Conservation (phyloP, 2,797 vertebrate genomes). For the Sitta carolinensis region DNA sequence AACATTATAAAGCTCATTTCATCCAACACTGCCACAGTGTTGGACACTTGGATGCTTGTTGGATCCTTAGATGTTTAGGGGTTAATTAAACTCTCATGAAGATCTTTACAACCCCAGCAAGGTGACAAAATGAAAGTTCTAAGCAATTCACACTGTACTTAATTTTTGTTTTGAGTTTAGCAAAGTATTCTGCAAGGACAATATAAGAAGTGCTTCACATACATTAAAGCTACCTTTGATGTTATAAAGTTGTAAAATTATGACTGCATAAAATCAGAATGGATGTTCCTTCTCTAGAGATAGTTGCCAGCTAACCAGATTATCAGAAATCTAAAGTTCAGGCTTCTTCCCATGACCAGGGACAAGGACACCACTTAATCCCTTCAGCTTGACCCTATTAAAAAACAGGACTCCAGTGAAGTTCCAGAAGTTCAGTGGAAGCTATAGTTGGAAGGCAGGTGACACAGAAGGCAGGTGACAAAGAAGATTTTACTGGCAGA, state of each 20-base stretch:
- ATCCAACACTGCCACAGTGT: neutral
- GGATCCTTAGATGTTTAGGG: neutral
- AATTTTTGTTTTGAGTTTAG: neutral
- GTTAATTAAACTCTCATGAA: neutral
- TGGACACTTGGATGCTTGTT: too few species aligned
- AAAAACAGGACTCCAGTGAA: neutral
- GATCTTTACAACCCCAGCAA: neutral
- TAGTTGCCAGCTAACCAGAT: neutral
- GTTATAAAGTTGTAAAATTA: neutral
- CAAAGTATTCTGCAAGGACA: neutral
- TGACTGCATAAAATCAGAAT: neutral
- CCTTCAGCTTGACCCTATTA: neutral
- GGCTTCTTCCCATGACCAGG: neutral
- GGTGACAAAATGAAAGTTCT: neutral
- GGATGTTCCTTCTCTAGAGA: neutral
- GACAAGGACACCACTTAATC: neutral
- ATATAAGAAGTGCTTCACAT: neutral
- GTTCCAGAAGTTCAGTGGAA: neutral
- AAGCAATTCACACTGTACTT: neutral
- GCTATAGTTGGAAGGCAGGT: neutral
- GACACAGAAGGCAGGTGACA: neutral
- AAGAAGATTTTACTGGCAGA: neutral
- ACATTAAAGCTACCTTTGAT: neutral
- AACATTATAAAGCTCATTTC: neutral
- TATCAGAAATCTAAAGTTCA: neutral